Conservation (phyloP, 1,140 invertebrate genomes). For the Pristionchus pacificus region DNA sequence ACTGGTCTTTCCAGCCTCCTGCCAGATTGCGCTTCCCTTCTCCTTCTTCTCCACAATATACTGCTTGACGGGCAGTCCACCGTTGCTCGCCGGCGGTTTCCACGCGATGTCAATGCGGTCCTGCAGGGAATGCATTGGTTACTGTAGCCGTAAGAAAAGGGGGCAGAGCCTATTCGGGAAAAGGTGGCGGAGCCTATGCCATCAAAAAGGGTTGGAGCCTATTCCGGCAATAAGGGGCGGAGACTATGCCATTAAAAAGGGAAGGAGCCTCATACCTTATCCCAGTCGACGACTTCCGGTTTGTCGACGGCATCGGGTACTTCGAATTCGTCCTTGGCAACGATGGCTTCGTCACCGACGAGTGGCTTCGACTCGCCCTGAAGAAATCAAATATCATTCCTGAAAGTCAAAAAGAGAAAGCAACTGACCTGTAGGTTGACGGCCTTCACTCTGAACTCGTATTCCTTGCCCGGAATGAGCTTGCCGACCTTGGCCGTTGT, state of each 20-base stretch:
- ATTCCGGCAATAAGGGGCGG: no score
- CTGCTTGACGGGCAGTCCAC: constrained; percentile 79
- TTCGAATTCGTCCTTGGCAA: constrained; percentile 90
- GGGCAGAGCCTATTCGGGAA: no score
- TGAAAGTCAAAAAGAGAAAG: no score
- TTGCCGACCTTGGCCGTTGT: constrained; percentile 75
- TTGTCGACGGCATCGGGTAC: constrained; percentile 84
- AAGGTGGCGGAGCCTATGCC: no score
- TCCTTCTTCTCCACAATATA: constrained; percentile 90
- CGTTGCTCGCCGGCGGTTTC: constrained; percentile 82
- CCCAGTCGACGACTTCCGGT: constrained; percentile 87
- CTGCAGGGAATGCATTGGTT: not conserved
- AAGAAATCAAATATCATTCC: no score
- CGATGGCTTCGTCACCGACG: constrained; percentile 80
- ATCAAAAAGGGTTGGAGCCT: no score
- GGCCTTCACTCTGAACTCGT: constrained; percentile 94
- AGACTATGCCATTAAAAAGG: not conserved
- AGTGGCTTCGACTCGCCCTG: constrained; percentile 94
- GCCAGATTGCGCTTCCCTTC: constrained; percentile 50
- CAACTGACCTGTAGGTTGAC: no score
- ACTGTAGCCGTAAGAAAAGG: not conserved
- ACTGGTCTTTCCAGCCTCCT: constrained; percentile 46
- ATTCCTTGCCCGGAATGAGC: constrained; percentile 90
- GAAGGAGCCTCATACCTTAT: constrained; percentile 69
- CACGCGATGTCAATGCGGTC: constrained; percentile 87